These are phyloP conservation scores for Notocelia uddmanniana DNA, from an alignment of 2,888 invertebrate genomes.

Conservation along the genomic window DNA sequence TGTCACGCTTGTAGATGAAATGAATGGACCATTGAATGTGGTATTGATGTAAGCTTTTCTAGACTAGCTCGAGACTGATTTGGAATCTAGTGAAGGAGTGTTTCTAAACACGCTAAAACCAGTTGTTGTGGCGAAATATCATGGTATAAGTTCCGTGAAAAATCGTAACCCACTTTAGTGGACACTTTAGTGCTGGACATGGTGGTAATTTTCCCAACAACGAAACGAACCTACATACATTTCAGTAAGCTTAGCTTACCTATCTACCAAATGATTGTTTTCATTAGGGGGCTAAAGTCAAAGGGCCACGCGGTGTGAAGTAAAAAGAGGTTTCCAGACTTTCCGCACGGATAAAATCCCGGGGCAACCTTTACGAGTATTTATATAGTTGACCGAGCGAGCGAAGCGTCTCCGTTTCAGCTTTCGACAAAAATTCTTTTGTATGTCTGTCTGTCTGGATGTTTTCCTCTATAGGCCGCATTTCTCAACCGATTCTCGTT, in stretches of 20 bases:
- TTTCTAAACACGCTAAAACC: constrained; percentile 21
- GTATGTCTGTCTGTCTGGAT: no score
- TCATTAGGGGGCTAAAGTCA: no score
- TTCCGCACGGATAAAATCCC: no score
- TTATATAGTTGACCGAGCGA: no score
- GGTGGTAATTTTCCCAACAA: not conserved
- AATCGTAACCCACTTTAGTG: constrained; percentile 18
- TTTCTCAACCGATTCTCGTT: no score
- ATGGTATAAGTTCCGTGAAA: constrained; percentile 12
- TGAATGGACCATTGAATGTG: not conserved
- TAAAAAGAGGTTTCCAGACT: no score
- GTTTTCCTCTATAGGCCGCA: no score
- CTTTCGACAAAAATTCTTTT: no score
- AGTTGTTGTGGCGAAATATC: constrained; percentile 8
- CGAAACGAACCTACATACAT: not conserved
- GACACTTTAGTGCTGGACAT: not conserved
- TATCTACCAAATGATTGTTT: no score
- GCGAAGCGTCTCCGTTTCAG: no score
- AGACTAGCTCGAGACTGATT: constrained; percentile 3
- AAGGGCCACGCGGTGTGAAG: no score
- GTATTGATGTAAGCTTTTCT: constrained; percentile 9
- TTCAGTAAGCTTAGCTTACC: not conserved
- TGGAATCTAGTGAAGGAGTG: not conserved
- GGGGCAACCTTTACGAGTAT: no score
- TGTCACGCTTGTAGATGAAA: constrained; percentile 14